Evolutionary conservation across 2,888 invertebrate genomes (phyloP), one percentile per base, ranked within the genome.

Genomic region (Cosmia trapezina): DNA sequence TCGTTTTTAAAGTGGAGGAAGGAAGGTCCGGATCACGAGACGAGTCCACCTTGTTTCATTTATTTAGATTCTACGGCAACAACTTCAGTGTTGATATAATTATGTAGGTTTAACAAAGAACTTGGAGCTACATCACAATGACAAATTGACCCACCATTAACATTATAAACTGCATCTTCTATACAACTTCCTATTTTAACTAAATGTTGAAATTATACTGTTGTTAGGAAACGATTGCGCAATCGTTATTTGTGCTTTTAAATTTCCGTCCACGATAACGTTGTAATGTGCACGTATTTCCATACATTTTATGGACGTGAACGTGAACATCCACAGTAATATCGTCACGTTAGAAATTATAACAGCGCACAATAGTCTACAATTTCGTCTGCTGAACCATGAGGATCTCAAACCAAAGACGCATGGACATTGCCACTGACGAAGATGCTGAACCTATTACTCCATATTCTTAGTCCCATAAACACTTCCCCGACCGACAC

Each of bases 101-200:
- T n/a, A 8, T 8, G 5, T 6, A 22, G 22, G n/a, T 43, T 70
- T 17, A n/a, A n/a, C 47, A 33, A n/a, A 61, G n/a, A 69, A 45
- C 22, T 67, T 43, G 2, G 28, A 12, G 12, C 49, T 62, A 17
- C 22, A 76, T 56, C 54, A 59, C 41, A 60, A 51, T 51, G 51
- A 69, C 37, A 68, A 74, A 74, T 74, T 28, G 4, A 41, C 19
- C 28, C 17, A n/a, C 17, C 9, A 75, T 75, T 69, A 47, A 43
- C 17, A 61, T 61, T 49, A 61, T 67, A 43, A 33, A 54, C 43
- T 49, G 17, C 69, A 59, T 60, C 53, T 54, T 59, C 19, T 59
- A 65, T 41, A 14, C 17, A 33, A 66, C 53, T 66, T 74, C 74
- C 49, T 77, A 56, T 22, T 19, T 61, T 41, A 49, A 76, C 17